These are phyloP conservation scores for Patella pellucida DNA, from an alignment of 2,888 invertebrate genomes.

Conservation along the genomic window DNA sequence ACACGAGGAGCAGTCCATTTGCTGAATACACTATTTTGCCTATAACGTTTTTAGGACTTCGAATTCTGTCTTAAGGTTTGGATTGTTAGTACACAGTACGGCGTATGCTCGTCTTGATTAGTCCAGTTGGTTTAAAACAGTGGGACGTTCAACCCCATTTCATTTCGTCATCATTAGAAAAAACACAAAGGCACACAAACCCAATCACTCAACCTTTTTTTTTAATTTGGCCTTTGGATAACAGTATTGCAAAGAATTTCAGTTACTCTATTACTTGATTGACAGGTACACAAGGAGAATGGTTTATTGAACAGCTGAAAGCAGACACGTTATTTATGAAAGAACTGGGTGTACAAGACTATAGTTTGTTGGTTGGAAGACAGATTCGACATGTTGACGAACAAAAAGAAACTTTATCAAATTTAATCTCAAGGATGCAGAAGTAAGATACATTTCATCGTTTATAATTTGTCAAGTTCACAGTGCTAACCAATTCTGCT, in stretches of 20 bases:
- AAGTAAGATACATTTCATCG: conserved; percentile 41
- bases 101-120: too few relatives aligned
- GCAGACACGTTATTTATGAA: conserved; percentile 56
- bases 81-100: too few relatives aligned
- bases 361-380: conserved; percentile 60
- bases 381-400: conserved; percentile 46
- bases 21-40: too few relatives aligned
- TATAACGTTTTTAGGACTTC: too few relatives aligned
- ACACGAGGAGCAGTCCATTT: too few relatives aligned
- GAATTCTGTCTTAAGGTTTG: too few relatives aligned
- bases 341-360: conserved; percentile 56
- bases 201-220: too few relatives aligned
- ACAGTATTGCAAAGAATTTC: not conserved
- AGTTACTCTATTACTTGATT: not conserved
- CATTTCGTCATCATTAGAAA: not conserved
- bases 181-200: not conserved
- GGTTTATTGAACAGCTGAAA: conserved; percentile 56
- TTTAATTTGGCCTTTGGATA: too few relatives aligned
- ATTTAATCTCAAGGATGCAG: conserved; percentile 47
- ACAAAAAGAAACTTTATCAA: conserved; percentile 41
- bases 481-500: too few relatives aligned
- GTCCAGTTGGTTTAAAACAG: too few relatives aligned
- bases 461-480: too few relatives aligned
- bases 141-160: too few relatives aligned
- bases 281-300: conserved; percentile 51